Percentiles rank a stretch among this genome's conserved stretches.
These are phyloP conservation scores for Phrynocephalus versicolor DNA, from an alignment of 2,113 vertebrate species.

Conservation along the genomic window DNA sequence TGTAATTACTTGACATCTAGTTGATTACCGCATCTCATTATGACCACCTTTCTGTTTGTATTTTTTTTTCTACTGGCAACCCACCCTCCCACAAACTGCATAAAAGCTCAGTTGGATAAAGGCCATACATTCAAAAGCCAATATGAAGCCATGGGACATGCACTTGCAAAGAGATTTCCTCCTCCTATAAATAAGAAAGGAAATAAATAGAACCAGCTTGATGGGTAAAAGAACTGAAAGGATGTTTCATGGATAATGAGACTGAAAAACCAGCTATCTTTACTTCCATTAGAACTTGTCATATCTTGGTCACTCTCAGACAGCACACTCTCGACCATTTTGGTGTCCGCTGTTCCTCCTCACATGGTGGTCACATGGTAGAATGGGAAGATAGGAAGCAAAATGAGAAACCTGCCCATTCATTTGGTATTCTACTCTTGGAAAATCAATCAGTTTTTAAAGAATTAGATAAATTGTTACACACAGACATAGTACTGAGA, in stretches of 20 bases:
- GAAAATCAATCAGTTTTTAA: too few relatives aligned
- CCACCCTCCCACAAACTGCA: neutral
- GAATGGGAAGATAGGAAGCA: too few relatives aligned
- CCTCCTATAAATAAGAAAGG: neutral
- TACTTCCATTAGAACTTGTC: too few relatives aligned
- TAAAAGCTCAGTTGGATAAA: neutral
- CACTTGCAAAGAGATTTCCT: neutral
- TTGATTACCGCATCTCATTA: neutral
- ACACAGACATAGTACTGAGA: too few relatives aligned
- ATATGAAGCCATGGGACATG: neutral
- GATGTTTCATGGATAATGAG: neutral
- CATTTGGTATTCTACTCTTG: too few relatives aligned
- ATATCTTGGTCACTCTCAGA: too few relatives aligned
- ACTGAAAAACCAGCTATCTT: neutral
- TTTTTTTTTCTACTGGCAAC: neutral
- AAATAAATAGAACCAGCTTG: neutral
- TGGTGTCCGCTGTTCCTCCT: too few relatives aligned
- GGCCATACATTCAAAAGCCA: neutral
- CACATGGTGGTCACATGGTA: too few relatives aligned
- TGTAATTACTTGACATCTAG: slow-evolving; percentile 34
- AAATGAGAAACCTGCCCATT: too few relatives aligned
- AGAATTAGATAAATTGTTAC: too few relatives aligned
- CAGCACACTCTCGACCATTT: too few relatives aligned
- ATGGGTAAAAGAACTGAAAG: neutral
- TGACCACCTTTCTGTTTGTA: slow-evolving; percentile 29